Evolutionary conservation across 2,888 invertebrate species (phyloP), one percentile per base, ranked within the genome.

Genomic region (Pteria penguin): DNA sequence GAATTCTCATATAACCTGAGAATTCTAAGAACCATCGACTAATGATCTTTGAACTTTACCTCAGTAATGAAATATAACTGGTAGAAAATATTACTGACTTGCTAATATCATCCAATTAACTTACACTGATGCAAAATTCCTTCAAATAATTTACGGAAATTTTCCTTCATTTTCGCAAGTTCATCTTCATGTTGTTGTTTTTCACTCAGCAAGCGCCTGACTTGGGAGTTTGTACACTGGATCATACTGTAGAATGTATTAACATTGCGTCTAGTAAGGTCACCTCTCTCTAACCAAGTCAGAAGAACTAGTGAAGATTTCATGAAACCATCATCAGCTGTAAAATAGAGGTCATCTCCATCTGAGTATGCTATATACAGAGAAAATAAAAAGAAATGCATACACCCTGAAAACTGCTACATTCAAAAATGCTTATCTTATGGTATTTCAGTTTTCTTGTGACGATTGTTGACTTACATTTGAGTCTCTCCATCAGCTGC

Each of bases 171-270:
- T 87, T 95, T 95, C 76, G 95, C 95, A 69, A 98, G 93, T 90
- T 98, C 98, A 82, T 97, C 97, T 91, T 98, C 97, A 86, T 95
- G 95, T 79, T 95, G 95, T 77, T 95, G 94, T 93, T 97, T 98
- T 90, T 98, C 98, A 83, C 94, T 95, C 67, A 96, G 94, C 57
- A 98, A 93, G 67, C 97, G 94, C 14, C 98, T 94, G 5, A 98
- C 96, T 89, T 98, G 98, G 0, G 97, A 96, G 93, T 98, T 97
- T 0, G 97, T 97, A 65, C 88, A 88, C 93, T 98, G 98, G 79
- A 98, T 96, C 97, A 98, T 97, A 5, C 97, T 96, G 92, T 98
- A 98, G 93, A 98, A 98, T 57, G 95, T 95, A 90, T 96, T 97
- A 1, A 97, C 95, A 92, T 97, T 98, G 78, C 96, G 95, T 92